Evolutionary conservation across 30 jellyfish, hydroid and myxozoan species (phyloP).

Genomic region (Hydra vulgaris): DNA sequence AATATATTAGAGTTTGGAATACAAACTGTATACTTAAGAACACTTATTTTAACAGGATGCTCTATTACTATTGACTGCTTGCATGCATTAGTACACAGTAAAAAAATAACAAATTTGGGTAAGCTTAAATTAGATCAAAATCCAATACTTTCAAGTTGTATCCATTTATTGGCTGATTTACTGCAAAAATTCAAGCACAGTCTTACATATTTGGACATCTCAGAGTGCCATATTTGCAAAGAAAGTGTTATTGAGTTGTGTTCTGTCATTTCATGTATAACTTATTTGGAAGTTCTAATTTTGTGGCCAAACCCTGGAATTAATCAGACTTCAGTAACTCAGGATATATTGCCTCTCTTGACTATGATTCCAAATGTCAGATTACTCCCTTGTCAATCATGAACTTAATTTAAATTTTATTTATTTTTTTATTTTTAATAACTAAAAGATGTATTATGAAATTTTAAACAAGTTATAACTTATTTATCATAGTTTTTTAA

Average conservation of each 20-base stretch:
- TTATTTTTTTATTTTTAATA: no score
- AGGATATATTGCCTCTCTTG: conserved; percentile 9
- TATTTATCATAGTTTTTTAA: no score
- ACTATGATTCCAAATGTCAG: background rate
- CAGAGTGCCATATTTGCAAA: conserved; percentile 1
- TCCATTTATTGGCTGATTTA: background rate
- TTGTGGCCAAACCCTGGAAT: conserved; percentile 27
- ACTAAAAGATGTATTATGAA: no score
- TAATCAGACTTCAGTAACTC: background rate
- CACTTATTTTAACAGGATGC: conserved; percentile 14
- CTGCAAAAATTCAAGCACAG: background rate
- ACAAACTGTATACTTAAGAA: background rate
- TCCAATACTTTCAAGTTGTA: background rate
- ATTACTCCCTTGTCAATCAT: background rate
- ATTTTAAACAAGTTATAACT: no score
- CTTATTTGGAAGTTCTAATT: conserved; percentile 5
- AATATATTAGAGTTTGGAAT: conserved; percentile 1
- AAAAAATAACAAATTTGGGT: conserved; percentile 1
- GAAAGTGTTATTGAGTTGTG: background rate
- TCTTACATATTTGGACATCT: conserved; percentile 10
- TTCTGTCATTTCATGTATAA: background rate
- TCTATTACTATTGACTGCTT: background rate
- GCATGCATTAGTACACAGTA: background rate
- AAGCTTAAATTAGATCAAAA: conserved; percentile 20
- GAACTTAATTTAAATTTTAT: no score